Evolutionary conservation across 2,113 vertebrate species (phyloP), one percentile per base, ranked within the genome.

Genomic region (Ciconia boyciana): DNA sequence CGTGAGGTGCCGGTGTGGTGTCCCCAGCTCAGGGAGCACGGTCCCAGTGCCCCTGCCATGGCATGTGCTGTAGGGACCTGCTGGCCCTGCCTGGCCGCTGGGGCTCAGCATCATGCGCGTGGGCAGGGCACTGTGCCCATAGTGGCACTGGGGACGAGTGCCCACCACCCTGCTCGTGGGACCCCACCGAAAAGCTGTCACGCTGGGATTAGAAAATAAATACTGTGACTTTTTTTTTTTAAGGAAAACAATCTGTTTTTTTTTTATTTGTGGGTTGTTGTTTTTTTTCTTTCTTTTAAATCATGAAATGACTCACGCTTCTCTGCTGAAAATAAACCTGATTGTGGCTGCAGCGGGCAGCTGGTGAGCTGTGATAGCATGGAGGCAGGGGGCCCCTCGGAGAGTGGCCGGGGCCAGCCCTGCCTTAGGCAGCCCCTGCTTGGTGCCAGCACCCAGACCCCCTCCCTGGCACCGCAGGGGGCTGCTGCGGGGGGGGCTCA

Each of bases 261-360:
- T 36, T 31, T 55, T 22, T 48, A 20, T 71, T 75, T 64, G 54
- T 52, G 20, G 9, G 17, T 66, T 54, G 49, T 58, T 16, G 18
- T 32, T 66, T 52, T 72, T 39, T 15, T 41, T 46, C 48, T 72
- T 44, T 71, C 51, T 69, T 80, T 92, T 65, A 86, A 93, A 75
- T 68, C 32, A 31, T 36, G 29, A 89, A 70, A 84, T 96, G 93
- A 96, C 83, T 97, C 94, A 95, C 5, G 0, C 49, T 28, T 34
- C 87, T 41, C 48, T 82, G 93, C 84, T 93, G 87, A 95, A 97
- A 96, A 96, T 96, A 96, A 94, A 91, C 52, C 34, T 8, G 29
- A 29, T 28, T n/a, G 65, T 0, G 1, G 83, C 70, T 93, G 79
- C 1, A 2, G 74, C 28, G 65, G 41, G 36, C 31, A 72, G 65